A percentile compares a stretch with the other conserved stretches of the same genome.
These are phyloP conservation scores for Magallana gigas DNA, from an alignment of 1,140 invertebrate species.

Conservation along the genomic window DNA sequence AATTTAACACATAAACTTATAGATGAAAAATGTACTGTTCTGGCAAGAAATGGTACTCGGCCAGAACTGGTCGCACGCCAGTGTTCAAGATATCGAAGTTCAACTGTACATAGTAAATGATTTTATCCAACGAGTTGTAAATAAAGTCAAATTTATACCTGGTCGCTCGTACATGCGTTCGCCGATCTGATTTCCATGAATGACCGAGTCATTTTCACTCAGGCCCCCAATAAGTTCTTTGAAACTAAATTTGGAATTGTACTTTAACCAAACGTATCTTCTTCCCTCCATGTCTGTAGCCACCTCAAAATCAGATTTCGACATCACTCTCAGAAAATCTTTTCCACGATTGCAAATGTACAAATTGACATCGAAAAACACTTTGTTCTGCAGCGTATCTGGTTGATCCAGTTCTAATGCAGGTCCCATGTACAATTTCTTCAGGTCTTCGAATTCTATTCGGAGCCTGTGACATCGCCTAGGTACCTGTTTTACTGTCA, in stretches of 20 bases:
- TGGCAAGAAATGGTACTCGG: too few relatives aligned
- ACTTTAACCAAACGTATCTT: conserved; percentile 73
- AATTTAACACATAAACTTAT: too few relatives aligned
- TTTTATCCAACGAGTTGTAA: too few relatives aligned
- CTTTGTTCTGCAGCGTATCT: conserved; percentile 73
- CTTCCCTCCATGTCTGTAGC: conserved; percentile 68
- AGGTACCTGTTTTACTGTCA: conserved; percentile 52
- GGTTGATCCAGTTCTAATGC: conserved; percentile 71
- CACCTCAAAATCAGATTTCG: conserved; percentile 73
- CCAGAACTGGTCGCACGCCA: too few relatives aligned
- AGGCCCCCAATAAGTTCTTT: conserved; percentile 65
- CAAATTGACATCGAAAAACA: conserved; percentile 74
- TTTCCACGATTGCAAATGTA: conserved; percentile 74
- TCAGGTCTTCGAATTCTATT: conserved; percentile 72
- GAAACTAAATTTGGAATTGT: conserved; percentile 70
- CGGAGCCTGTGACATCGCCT: conserved; percentile 63
- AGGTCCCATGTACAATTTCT: conserved; percentile 71
- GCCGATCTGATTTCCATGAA: conserved; percentile 65
- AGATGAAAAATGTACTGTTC: too few relatives aligned
- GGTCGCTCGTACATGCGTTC: conserved; percentile 73
- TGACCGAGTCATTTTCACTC: conserved; percentile 49
- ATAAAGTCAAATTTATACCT: conserved; percentile 58
- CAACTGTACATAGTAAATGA: too few relatives aligned
- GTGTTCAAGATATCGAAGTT: too few relatives aligned
- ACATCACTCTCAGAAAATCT: conserved; percentile 72